Conservation (phyloP, 2,113 vertebrate genomes). For the Procavia capensis region DNA sequence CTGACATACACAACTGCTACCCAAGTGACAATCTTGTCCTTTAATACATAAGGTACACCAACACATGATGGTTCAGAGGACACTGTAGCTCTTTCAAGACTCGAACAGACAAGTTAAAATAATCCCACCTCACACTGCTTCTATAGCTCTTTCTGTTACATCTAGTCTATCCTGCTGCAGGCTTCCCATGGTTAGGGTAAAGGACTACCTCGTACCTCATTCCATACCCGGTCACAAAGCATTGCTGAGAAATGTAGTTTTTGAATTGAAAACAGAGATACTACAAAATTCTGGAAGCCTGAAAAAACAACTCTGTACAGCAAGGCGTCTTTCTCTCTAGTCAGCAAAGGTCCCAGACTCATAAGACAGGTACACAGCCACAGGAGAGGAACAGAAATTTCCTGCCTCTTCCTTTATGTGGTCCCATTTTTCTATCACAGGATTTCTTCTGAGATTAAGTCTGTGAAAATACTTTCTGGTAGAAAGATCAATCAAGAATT, state of each 20-base stretch:
- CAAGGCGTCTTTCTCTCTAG: neutral
- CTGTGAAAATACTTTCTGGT: neutral
- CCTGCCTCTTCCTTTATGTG: neutral
- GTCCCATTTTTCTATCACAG: neutral
- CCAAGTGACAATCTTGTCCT: neutral
- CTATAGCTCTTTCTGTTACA: neutral
- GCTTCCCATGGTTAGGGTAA: neutral
- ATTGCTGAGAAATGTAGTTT: neutral
- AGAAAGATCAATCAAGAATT: neutral
- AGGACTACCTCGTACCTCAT: neutral
- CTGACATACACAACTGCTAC: neutral
- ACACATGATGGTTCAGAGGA: neutral
- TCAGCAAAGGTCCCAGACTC: neutral
- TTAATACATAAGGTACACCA: neutral
- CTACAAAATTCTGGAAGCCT: neutral
- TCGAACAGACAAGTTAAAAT: slow-evolving; percentile 1
- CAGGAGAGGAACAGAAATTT: neutral
- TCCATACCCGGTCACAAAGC: neutral
- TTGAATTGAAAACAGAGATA: neutral
- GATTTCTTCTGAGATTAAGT: neutral
- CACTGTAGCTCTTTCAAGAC: neutral
- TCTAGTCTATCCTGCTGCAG: neutral
- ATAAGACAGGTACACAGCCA: neutral
- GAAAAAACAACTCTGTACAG: neutral
- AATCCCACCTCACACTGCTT: neutral